These are phyloP conservation scores for Ganaspis brasiliensis DNA, from an alignment of 2,888 invertebrate species.

Conservation along the genomic window DNA sequence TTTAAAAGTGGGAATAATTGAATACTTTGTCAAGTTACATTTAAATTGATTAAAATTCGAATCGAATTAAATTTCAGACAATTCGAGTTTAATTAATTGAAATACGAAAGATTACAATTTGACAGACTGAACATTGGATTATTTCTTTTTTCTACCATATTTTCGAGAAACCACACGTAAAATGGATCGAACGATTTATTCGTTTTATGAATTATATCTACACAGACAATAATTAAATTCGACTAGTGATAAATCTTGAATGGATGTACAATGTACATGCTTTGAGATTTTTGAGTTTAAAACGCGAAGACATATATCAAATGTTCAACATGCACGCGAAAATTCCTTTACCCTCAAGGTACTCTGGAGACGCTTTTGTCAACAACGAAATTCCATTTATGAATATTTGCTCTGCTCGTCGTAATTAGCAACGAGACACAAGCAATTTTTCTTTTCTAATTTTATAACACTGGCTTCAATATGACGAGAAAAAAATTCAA, in stretches of 20 bases:
- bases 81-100: too few species aligned
- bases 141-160: too few species aligned
- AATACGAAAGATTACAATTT: too few species aligned
- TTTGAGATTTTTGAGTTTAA: conserved; percentile 22
- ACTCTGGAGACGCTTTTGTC: conserved; percentile 29
- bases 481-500: too few species aligned
- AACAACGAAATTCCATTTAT: conserved; percentile 17
- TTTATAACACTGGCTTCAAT: too few species aligned
- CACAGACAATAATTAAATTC: not conserved
- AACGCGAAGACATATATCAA: conserved; percentile 10
- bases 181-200: conserved; percentile 9
- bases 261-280: not conserved
- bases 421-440: not conserved
- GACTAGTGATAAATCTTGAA: conserved; percentile 32
- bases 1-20: too few species aligned
- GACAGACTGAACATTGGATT: too few species aligned
- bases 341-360: conserved; percentile 18
- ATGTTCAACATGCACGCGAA: conserved; percentile 4
- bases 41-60: too few species aligned
- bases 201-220: not conserved
- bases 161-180: not conserved
- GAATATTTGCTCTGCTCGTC: not conserved
- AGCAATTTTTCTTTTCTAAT: not conserved
- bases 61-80: too few species aligned
- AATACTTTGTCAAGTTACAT: too few species aligned